phyloP scores from a whole-genome alignment of 2,888 invertebrate genomes.

The Rhagonycha fulva region DNA sequence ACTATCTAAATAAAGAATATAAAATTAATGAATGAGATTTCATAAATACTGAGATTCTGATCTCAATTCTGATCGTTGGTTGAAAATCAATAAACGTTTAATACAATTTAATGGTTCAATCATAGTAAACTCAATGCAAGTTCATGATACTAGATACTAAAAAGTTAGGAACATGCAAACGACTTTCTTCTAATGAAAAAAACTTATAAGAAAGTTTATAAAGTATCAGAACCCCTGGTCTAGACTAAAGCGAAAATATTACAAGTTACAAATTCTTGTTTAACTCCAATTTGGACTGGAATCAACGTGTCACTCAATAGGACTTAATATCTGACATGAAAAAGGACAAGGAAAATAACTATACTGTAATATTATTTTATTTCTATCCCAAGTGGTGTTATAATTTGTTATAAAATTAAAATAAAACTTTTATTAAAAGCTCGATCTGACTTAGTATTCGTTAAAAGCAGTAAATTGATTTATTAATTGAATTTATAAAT shows the following conservation, averaged over 20 bases:
- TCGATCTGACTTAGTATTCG: no score
- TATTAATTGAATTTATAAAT: background rate
- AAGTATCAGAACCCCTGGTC: background rate
- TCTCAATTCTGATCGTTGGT: no score
- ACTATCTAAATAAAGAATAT: no score
- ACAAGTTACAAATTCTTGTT: slow-evolving; percentile 10
- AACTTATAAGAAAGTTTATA: no score
- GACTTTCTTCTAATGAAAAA: background rate
- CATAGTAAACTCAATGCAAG: no score
- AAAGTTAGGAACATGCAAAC: background rate
- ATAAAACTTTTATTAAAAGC: background rate
- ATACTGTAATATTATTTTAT: background rate
- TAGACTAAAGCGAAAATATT: background rate
- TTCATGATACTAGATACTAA: no score
- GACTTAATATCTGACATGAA: slow-evolving; percentile 18
- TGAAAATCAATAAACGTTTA: no score
- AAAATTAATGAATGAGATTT: no score
- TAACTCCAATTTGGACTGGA: slow-evolving; percentile 14
- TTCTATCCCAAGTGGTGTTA: background rate
- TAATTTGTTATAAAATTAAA: background rate
- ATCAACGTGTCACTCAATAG: slow-evolving; percentile 24
- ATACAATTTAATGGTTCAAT: no score
- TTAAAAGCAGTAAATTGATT: background rate
- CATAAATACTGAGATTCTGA: no score
- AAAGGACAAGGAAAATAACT: slow-evolving; percentile 7